These are phyloP conservation scores for Coreius guichenoti DNA, from an alignment of 2,797 vertebrate species.

Conservation along the genomic window DNA sequence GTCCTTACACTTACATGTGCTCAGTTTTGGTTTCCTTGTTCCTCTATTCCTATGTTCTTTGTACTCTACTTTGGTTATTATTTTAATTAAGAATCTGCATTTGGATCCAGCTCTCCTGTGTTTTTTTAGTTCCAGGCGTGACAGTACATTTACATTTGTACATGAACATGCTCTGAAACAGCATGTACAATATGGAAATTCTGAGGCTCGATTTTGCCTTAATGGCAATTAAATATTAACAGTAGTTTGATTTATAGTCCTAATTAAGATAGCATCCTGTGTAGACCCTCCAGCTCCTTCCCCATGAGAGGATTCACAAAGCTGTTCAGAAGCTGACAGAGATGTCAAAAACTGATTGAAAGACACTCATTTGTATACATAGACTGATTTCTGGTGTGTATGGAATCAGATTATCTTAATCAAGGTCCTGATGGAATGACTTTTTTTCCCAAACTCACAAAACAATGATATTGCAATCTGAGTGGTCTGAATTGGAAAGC, in stretches of 20 bases:
- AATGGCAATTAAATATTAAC: constrained; percentile 46
- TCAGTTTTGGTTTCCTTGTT: neutral
- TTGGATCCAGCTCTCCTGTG: neutral
- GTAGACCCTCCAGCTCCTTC: constrained; percentile 37
- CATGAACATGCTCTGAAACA: neutral
- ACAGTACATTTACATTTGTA: neutral
- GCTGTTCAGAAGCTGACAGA: constrained; percentile 31
- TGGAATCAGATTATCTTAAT: constrained; percentile 25
- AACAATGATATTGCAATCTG: constrained; percentile 27
- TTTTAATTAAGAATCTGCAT: neutral
- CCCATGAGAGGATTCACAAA: constrained; percentile 27
- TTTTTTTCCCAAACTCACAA: constrained; percentile 9
- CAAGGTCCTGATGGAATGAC: constrained; percentile 24
- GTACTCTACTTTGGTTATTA: neutral
- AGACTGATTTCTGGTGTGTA: constrained; percentile 22
- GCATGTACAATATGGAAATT: constrained; percentile 11
- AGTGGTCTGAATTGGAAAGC: constrained; percentile 8
- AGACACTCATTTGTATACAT: constrained; percentile 22
- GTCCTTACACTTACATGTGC: neutral
- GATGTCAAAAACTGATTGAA: constrained; percentile 52
- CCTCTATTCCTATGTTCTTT: neutral
- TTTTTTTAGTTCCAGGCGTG: neutral
- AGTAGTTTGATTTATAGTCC: constrained; percentile 37
- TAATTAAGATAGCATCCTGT: constrained; percentile 56
- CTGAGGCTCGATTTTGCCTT: constrained; percentile 23